Conservation (phyloP, 2,888 invertebrate species). For the Sturmia bella region DNA sequence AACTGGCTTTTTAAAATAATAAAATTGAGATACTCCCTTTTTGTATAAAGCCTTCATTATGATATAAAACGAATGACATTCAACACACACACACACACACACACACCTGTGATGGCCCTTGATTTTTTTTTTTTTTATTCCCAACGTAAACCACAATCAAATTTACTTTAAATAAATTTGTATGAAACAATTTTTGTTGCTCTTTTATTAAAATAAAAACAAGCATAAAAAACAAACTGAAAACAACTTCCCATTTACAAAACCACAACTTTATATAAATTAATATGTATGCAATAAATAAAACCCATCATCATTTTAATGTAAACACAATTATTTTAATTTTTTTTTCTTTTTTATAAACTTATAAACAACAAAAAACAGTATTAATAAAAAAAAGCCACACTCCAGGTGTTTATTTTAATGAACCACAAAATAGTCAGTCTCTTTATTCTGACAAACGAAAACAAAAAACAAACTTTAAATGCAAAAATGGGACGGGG, state of each 20-base stretch:
- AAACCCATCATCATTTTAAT: constrained; percentile 28
- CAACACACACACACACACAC: too few relatives aligned
- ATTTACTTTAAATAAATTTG: background rate
- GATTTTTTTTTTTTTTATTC: background rate
- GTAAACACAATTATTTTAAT: constrained; percentile 17
- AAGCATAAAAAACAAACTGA: background rate
- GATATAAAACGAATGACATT: background rate
- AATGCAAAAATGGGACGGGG: background rate
- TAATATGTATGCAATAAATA: constrained; percentile 8
- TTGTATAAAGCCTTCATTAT: too few relatives aligned
- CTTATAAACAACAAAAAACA: background rate
- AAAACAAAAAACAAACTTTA: background rate
- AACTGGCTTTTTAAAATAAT: too few relatives aligned
- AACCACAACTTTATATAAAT: constrained; percentile 44
- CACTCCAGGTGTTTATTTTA: constrained; percentile 43
- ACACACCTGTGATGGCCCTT: background rate
- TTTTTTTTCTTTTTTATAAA: constrained; percentile 18
- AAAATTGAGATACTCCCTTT: too few relatives aligned
- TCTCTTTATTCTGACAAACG: background rate
- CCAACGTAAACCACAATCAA: constrained; percentile 30
- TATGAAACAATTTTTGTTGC: background rate
- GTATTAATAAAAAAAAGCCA: constrained; percentile 13
- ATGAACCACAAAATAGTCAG: constrained; percentile 43
- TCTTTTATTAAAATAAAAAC: background rate
- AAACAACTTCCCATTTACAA: constrained; percentile 28